These are phyloP conservation scores for Oreocharis arfaki DNA, from an alignment of 2,113 vertebrate species.

Conservation along the genomic window DNA sequence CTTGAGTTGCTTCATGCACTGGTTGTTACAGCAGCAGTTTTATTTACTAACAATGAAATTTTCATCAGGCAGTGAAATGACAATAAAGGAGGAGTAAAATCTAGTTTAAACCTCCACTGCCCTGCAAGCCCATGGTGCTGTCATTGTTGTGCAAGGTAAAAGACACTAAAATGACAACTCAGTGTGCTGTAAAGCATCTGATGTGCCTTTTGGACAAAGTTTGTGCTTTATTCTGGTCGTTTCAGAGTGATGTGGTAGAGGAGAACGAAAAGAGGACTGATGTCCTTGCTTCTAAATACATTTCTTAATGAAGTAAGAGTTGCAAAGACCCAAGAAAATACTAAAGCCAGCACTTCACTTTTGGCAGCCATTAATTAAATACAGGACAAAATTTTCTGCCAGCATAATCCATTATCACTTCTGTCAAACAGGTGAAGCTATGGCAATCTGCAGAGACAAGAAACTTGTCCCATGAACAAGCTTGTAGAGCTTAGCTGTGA, in stretches of 20 bases:
- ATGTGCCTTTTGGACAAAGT: not conserved
- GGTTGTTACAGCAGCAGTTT: not conserved
- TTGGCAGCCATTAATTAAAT: not conserved
- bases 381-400: not conserved
- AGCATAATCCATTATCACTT: not conserved
- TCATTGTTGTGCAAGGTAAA: not conserved
- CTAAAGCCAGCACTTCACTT: not conserved
- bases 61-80: not conserved
- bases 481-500: not conserved
- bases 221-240: not conserved
- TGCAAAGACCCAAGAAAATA: not conserved
- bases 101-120: not conserved
- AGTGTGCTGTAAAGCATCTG: not conserved
- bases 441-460: not conserved
- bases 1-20: not conserved
- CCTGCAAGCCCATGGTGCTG: not conserved
- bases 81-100: not conserved
- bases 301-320: slow-evolving; percentile 17
- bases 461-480: not conserved
- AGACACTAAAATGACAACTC: not conserved
- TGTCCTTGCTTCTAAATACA: not conserved
- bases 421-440: not conserved
- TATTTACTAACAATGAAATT: not conserved
- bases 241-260: not conserved
- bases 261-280: not conserved